Conservation (phyloP, 2,888 invertebrate genomes). For the Helobdella robusta region DNA sequence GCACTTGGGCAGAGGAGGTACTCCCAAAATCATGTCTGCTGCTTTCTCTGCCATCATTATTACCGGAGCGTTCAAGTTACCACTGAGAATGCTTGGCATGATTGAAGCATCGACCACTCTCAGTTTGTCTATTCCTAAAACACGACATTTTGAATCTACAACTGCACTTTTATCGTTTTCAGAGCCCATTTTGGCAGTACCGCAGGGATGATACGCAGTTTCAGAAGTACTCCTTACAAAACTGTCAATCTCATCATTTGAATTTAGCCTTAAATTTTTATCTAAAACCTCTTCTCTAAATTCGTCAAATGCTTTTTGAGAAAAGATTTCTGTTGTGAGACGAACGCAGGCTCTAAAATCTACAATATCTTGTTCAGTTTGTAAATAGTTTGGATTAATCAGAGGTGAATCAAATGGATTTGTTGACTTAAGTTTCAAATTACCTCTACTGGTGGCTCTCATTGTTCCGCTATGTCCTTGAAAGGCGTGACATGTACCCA, state of each 20-base stretch:
- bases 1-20: constrained; percentile 41
- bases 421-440: constrained; percentile 63
- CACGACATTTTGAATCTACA: constrained; percentile 56
- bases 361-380: constrained; percentile 54
- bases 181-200: constrained; percentile 66
- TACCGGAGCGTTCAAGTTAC: constrained; percentile 59
- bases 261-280: constrained; percentile 33
- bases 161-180: constrained; percentile 54
- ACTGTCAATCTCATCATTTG: constrained; percentile 47
- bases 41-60: constrained; percentile 54
- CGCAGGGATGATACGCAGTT: constrained; percentile 69
- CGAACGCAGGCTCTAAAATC: constrained; percentile 42
- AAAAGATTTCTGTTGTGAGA: constrained; percentile 44
- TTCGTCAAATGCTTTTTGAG: constrained; percentile 46
- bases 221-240: constrained; percentile 47
- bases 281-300: constrained; percentile 37
- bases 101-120: constrained; percentile 72
- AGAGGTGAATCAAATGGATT: constrained; percentile 71
- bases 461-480: constrained; percentile 55
- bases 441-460: constrained; percentile 74
- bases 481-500: constrained; percentile 51
- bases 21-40: constrained; percentile 51
- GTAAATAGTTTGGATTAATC: constrained; percentile 83
- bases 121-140: constrained; percentile 56
- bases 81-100: constrained; percentile 66